phyloP scores from a whole-genome alignment of 2,888 invertebrate species.

The Nineta flava region DNA sequence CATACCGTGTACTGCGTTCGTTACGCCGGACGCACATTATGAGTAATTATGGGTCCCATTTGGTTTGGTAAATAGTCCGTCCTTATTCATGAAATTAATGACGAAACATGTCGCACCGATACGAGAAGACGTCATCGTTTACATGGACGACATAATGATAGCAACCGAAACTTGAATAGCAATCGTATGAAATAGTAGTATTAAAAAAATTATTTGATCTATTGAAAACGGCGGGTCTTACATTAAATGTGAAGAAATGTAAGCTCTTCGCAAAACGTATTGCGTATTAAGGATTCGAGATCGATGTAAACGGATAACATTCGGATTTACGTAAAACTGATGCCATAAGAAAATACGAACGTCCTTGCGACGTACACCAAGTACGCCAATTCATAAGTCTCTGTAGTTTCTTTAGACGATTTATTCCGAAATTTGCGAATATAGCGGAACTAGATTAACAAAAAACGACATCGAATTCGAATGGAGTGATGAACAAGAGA shows the following conservation, averaged over 20 bases:
- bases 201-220: slow-evolving; percentile 12
- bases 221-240: slow-evolving; percentile 12
- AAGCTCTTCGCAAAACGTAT: slow-evolving; percentile 13
- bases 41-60: slow-evolving; percentile 22
- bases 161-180: slow-evolving; percentile 12
- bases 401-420: slow-evolving; percentile 17
- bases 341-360: slow-evolving; percentile 12
- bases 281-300: slow-evolving; percentile 17
- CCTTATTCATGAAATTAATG: slow-evolving; percentile 22
- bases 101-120: slow-evolving; percentile 14
- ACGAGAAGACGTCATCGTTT: slow-evolving; percentile 9
- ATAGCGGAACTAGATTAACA: slow-evolving; percentile 16
- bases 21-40: slow-evolving; percentile 16
- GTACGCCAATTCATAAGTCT: slow-evolving; percentile 17
- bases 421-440: slow-evolving; percentile 15
- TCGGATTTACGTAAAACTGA: slow-evolving; percentile 13
- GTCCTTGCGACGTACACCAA: slow-evolving; percentile 14
- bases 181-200: slow-evolving; percentile 10
- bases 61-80: slow-evolving; percentile 22
- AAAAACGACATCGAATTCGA: slow-evolving; percentile 15
- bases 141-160: slow-evolving; percentile 17
- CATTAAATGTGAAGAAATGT: slow-evolving; percentile 17
- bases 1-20: slow-evolving; percentile 15
- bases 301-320: slow-evolving; percentile 12
- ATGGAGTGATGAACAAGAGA: slow-evolving; percentile 13